Evolutionary conservation across 2,797 vertebrate genomes (phyloP).

Genomic region (Sitta carolinensis): DNA sequence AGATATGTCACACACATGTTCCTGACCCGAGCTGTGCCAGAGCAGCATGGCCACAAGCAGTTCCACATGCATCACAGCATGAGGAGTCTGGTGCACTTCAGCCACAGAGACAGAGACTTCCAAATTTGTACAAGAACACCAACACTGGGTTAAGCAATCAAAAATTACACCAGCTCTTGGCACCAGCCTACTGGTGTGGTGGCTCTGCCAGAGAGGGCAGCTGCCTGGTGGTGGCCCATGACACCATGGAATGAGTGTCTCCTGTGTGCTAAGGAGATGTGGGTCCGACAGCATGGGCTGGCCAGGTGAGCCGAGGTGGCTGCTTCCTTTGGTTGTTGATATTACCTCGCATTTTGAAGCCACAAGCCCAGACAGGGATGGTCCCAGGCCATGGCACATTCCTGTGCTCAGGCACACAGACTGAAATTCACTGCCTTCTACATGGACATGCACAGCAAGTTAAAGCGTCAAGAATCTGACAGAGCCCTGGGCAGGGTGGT

Average conservation of each 20-base stretch:
- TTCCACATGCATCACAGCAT: not conserved
- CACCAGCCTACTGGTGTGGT: not conserved
- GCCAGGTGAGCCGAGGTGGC: not conserved
- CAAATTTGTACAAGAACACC: not conserved
- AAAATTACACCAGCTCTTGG: not conserved
- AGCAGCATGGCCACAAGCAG: not conserved
- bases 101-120: not conserved
- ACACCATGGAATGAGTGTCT: not conserved
- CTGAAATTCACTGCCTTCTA: not conserved
- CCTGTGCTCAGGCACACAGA: not conserved
- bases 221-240: not conserved
- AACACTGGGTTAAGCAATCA: too few relatives aligned
- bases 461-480: not conserved
- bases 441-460: not conserved
- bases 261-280: not conserved
- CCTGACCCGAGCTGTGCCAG: fast-evolving
- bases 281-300: not conserved
- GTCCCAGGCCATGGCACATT: not conserved
- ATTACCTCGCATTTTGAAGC: not conserved
- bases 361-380: not conserved
- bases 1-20: fast-evolving
- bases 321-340: not conserved
- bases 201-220: not conserved
- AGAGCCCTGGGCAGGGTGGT: not conserved
- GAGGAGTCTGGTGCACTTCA: not conserved